phyloP scores from a whole-genome alignment of 2,888 invertebrate species.

The Limnephilus marmoratus region DNA sequence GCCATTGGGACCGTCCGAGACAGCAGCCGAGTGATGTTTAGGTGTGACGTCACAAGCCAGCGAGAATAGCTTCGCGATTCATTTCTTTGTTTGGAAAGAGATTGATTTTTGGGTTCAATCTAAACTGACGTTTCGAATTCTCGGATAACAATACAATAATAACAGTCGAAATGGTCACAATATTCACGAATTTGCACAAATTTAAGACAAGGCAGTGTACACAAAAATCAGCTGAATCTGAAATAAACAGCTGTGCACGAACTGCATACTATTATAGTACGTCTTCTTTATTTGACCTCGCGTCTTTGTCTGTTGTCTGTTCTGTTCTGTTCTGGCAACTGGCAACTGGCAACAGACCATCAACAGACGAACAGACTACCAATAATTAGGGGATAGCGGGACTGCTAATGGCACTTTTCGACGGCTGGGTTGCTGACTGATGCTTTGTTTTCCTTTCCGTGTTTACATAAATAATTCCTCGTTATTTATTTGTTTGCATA shows the following conservation, averaged over 20 bases:
- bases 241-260: conserved; percentile 76
- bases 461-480: background rate
- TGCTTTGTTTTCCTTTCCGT: background rate
- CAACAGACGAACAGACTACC: background rate
- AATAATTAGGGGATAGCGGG: conserved; percentile 26
- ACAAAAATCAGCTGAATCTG: conserved; percentile 79
- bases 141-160: conserved; percentile 6
- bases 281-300: conserved; percentile 56
- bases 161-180: background rate
- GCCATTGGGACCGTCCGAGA: conserved; percentile 49
- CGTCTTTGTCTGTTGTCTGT: conserved; percentile 49
- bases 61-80: conserved; percentile 71
- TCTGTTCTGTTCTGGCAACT: conserved; percentile 8
- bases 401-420: background rate
- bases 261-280: conserved; percentile 49
- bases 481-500: background rate
- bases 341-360: no score
- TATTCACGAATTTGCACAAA: conserved; percentile 17
- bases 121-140: conserved; percentile 27
- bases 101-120: conserved; percentile 34
- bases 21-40: conserved; percentile 55
- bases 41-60: conserved; percentile 73
- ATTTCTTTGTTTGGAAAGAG: conserved; percentile 68
- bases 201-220: conserved; percentile 69
- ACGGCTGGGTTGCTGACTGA: background rate